Evolutionary conservation across 30 jellyfish, hydroid and myxozoan species (phyloP).

Genomic region (Mastigias papua): DNA sequence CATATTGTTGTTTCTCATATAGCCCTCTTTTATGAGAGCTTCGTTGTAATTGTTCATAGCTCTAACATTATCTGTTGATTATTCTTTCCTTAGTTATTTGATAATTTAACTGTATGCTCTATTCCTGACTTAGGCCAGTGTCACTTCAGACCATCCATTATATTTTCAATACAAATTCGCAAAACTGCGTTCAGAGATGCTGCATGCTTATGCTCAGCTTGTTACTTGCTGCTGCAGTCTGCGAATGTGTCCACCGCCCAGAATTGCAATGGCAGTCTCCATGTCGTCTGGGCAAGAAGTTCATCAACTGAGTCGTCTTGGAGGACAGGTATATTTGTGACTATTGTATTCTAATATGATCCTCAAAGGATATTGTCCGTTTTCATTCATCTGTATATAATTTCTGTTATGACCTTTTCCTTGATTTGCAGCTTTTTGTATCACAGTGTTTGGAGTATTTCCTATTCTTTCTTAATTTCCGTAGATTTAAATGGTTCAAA

Average conservation of each 20-base stretch:
- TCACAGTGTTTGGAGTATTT: no score
- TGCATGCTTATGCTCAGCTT: constrained; percentile 87
- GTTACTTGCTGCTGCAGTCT: constrained; percentile 87
- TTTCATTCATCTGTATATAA: background rate
- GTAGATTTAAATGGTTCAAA: no score
- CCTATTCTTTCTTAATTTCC: no score
- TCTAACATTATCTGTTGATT: no score
- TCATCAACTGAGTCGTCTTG: constrained; percentile 87
- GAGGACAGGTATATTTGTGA: constrained; percentile 67
- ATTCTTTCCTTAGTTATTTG: no score
- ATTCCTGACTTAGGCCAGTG: constrained; percentile 60
- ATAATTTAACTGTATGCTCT: no score
- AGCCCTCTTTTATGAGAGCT: no score
- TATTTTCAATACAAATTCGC: constrained; percentile 85
- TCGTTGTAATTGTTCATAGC: no score
- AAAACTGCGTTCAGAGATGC: constrained; percentile 88
- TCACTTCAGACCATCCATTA: constrained; percentile 78
- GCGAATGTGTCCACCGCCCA: constrained; percentile 86
- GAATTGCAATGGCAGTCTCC: constrained; percentile 84
- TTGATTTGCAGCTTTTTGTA: no score
- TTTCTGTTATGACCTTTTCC: no score
- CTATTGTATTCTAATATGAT: background rate
- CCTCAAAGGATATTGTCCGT: background rate
- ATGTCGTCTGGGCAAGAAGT: constrained; percentile 84
- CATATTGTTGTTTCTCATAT: no score